These are phyloP conservation scores for Porites evermanni DNA, from an alignment of 92 coral and sea anemone genomes.

Conservation along the genomic window DNA sequence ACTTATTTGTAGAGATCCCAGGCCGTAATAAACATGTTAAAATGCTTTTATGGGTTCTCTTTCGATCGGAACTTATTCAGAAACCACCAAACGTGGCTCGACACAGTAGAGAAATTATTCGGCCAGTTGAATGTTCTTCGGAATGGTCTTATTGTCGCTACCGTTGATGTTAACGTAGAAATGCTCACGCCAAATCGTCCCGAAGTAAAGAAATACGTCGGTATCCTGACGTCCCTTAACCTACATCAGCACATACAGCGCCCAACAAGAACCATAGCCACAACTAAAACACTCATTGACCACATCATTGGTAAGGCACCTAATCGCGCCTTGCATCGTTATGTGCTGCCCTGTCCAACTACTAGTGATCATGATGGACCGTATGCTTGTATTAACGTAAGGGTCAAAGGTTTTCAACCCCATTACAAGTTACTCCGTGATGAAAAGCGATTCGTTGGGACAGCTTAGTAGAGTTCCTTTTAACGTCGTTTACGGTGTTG, in stretches of 20 bases:
- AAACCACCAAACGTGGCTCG: constrained; percentile 52
- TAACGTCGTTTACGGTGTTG: constrained; percentile 44
- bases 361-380: constrained; percentile 55
- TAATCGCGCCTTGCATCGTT: too few species aligned
- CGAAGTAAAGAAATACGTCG: not conserved
- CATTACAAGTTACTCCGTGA: constrained; percentile 56
- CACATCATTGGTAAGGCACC: not conserved
- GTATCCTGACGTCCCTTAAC: not conserved
- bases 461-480: constrained; percentile 32
- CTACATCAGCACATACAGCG: constrained; percentile 32
- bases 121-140: constrained; percentile 51
- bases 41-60: constrained; percentile 61
- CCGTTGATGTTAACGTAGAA: constrained; percentile 66
- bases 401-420: constrained; percentile 62
- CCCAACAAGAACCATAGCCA: constrained; percentile 38
- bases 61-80: constrained; percentile 58
- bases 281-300: constrained; percentile 55
- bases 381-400: constrained; percentile 60
- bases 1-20: constrained; percentile 61
- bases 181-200: constrained; percentile 19
- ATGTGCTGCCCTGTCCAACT: too few species aligned
- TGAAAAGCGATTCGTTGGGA: constrained; percentile 20
- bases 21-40: constrained; percentile 55
- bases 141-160: constrained; percentile 69
- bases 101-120: constrained; percentile 33